Conservation (phyloP, 2,113 vertebrate genomes). For the Aphelocoma coerulescens region DNA sequence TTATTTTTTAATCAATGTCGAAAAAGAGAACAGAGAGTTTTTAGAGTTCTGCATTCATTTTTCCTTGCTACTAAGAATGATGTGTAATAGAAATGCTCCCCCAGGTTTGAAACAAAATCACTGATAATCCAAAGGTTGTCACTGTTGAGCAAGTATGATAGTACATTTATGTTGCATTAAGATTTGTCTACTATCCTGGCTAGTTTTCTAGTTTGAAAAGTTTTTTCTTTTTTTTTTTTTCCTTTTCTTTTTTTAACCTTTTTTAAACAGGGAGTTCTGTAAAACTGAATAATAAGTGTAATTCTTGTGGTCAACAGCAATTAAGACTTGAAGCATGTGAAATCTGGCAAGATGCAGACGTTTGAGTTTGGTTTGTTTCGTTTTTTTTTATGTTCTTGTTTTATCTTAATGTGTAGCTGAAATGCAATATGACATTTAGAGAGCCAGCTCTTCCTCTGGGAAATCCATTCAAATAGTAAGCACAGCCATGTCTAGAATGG, state of each 20-base stretch:
- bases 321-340: background rate
- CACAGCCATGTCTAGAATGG: background rate
- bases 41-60: background rate
- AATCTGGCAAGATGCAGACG: background rate
- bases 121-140: background rate
- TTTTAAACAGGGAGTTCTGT: background rate
- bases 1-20: background rate
- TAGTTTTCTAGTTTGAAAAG: background rate
- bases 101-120: background rate
- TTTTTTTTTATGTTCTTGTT: background rate
- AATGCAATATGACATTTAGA: background rate
- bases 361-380: background rate
- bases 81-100: background rate
- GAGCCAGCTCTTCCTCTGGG: background rate
- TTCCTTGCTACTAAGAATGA: background rate
- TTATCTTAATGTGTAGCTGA: background rate
- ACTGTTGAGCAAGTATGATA: fast-evolving
- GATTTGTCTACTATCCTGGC: background rate
- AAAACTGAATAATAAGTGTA: background rate
- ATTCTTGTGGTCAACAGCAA: background rate
- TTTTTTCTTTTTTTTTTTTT: background rate
- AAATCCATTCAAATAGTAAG: background rate
- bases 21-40: background rate
- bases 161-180: background rate
- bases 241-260: fast-evolving